Base-by-base conservation (phyloP, 2,888 invertebrate genomes). In the Lamproptera curius region DNA sequence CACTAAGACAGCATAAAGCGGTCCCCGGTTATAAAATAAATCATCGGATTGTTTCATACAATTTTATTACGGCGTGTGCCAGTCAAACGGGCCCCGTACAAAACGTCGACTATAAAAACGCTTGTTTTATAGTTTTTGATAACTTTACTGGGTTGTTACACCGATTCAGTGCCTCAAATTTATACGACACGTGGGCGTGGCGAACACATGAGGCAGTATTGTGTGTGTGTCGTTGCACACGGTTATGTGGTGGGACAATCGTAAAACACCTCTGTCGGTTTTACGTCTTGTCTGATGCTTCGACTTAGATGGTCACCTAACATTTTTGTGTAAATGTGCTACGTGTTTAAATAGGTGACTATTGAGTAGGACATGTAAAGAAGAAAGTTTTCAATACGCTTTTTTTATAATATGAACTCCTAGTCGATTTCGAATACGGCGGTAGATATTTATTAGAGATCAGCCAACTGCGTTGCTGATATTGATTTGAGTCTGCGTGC, bases 31-130 rank as follows among this genome's bases (percentile, higher is more conserved):
- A 71, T 74, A 72, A 76, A 79, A 83, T 84, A 83, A 84, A 83
- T 84, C 84, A 82, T 67, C 56, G 74, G 70, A 82, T 81, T 79
- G 81, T 82, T 81, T 80, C 79, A 82, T 83, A 78, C 71, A 75
- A 79, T 82, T 83, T 81, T 80, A 82, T 83, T 78, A 77, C 73
- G 58, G 70, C 58, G 69, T 62, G 66, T 70, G 72, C 75, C 74
- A 65, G 78, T 78, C 79, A 78, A 68, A 57, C 61, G 62, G 67
- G 66, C 68, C 71, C 71, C 65, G 69, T 70, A 67, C 71, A 64
- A 70, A 73, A 65, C 67, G 66, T 63, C 61, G 65, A 73, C 69
- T 69, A 73, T 79, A 78, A 76, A 79, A 78, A 69, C 58, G 9
- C 59, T 59, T 69, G 67, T 70, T 77, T 76, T 73, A 73, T 70